These are phyloP conservation scores for Suncus etruscus DNA, from an alignment of 2,113 vertebrate genomes.

Conservation along the genomic window DNA sequence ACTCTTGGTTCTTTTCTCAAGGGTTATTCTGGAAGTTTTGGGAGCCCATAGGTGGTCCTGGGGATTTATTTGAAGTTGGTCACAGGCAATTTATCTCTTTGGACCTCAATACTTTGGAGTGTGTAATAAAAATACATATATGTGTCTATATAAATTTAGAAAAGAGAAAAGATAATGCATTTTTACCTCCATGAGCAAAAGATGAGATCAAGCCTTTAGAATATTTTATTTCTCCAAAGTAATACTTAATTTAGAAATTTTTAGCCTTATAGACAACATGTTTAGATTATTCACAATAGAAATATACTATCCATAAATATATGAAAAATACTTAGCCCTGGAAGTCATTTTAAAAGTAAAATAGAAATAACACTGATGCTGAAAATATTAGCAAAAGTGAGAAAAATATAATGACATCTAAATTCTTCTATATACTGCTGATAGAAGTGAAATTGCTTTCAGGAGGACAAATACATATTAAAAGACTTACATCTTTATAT, in stretches of 20 bases:
- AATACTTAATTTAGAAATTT: slow-evolving; percentile 67
- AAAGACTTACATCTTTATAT: slow-evolving; percentile 8
- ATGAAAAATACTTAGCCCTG: slow-evolving; percentile 38
- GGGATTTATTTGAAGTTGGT: too few species aligned
- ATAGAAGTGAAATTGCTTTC: slow-evolving; percentile 33
- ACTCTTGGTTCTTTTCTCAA: too few species aligned
- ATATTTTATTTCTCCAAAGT: slow-evolving; percentile 67
- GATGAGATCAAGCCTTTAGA: slow-evolving; percentile 70
- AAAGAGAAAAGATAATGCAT: slow-evolving; percentile 65
- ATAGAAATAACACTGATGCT: slow-evolving; percentile 31
- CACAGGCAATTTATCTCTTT: too few species aligned
- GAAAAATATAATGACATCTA: not conserved
- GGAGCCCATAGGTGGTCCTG: too few species aligned
- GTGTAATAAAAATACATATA: too few species aligned
- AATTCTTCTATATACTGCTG: slow-evolving; percentile 1
- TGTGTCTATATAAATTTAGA: not conserved
- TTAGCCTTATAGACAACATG: slow-evolving; percentile 38
- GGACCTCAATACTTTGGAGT: too few species aligned
- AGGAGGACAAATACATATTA: not conserved
- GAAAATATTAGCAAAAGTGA: slow-evolving; percentile 20
- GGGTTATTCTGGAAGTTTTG: too few species aligned
- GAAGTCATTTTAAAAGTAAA: slow-evolving; percentile 60
- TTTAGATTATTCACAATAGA: slow-evolving; percentile 56
- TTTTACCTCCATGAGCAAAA: slow-evolving; percentile 55
- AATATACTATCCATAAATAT: slow-evolving; percentile 42